Evolutionary conservation across 2,888 invertebrate species (phyloP).

Genomic region (Hydroisotoma schaefferi): DNA sequence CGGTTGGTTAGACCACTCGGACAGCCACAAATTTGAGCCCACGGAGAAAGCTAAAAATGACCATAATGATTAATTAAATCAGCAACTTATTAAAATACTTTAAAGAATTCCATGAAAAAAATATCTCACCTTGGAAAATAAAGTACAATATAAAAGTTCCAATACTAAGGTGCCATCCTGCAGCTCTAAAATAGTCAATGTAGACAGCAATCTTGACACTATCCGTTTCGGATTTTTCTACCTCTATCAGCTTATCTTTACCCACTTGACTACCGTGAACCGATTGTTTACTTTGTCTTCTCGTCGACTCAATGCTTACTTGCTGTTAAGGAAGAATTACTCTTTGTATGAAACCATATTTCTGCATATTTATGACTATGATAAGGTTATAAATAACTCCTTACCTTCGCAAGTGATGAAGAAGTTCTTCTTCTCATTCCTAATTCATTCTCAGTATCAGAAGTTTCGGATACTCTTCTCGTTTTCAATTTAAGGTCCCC

Average conservation of each 20-base stretch:
- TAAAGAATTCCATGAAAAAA: too few relatives aligned
- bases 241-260: conserved; percentile 53
- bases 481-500: conserved; percentile 27
- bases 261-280: background rate
- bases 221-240: conserved; percentile 56
- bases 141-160: conserved; percentile 52
- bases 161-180: conserved; percentile 51
- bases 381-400: too few relatives aligned
- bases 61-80: too few relatives aligned
- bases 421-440: conserved; percentile 34
- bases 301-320: too few relatives aligned
- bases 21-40: conserved; percentile 50
- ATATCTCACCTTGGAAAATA: conserved; percentile 35
- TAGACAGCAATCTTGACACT: conserved; percentile 56
- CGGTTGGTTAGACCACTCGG: conserved; percentile 47
- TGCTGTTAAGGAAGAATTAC: too few relatives aligned
- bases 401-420: background rate
- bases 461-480: conserved; percentile 20
- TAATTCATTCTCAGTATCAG: conserved; percentile 19
- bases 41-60: conserved; percentile 47
- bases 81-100: too few relatives aligned
- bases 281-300: too few relatives aligned
- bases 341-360: too few relatives aligned
- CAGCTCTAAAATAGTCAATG: conserved; percentile 53
- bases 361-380: too few relatives aligned